Percentiles rank a stretch among this genome's conserved stretches.
phyloP scores from a whole-genome alignment of 2,797 vertebrate genomes.

The Sphenodon punctatus region DNA sequence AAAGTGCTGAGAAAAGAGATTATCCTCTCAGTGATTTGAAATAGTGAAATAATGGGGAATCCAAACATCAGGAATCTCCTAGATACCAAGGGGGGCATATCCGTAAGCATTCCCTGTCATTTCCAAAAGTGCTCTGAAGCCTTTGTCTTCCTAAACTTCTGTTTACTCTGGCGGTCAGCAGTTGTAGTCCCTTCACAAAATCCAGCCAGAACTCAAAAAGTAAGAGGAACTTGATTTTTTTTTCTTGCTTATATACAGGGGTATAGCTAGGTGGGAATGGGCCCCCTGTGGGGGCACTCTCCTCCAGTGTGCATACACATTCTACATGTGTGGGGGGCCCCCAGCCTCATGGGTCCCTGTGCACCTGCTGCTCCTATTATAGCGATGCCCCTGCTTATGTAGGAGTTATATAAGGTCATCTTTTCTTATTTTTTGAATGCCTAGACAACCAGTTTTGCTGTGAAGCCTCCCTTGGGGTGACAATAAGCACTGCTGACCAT shows the following conservation, averaged over 20 bases:
- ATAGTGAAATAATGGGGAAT: conserved; percentile 32
- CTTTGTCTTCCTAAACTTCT: conserved; percentile 14
- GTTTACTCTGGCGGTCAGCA: neutral
- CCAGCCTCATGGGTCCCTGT: no score
- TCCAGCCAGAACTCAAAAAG: neutral
- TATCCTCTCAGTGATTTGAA: conserved; percentile 50
- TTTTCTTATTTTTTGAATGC: conserved; percentile 59
- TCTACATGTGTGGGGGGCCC: no score
- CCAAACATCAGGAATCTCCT: neutral
- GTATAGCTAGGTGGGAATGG: no score
- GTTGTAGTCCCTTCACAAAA: neutral
- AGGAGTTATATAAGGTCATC: conserved; percentile 44
- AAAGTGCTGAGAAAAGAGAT: conserved; percentile 26
- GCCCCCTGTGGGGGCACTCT: no score
- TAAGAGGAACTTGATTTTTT: no score
- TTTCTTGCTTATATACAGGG: no score
- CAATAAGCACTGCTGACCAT: conserved; percentile 69
- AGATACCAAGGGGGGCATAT: conserved; percentile 40
- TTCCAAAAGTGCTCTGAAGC: conserved; percentile 11
- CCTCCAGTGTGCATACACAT: no score
- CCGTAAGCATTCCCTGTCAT: conserved; percentile 24
- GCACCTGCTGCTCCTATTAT: neutral
- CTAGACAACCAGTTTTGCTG: conserved; percentile 63
- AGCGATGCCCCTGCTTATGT: no score
- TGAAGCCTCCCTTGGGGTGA: conserved; percentile 69